Evolutionary conservation across 1,140 invertebrate species (phyloP).

Genomic region (Ceratoteleas bidentatus): DNA sequence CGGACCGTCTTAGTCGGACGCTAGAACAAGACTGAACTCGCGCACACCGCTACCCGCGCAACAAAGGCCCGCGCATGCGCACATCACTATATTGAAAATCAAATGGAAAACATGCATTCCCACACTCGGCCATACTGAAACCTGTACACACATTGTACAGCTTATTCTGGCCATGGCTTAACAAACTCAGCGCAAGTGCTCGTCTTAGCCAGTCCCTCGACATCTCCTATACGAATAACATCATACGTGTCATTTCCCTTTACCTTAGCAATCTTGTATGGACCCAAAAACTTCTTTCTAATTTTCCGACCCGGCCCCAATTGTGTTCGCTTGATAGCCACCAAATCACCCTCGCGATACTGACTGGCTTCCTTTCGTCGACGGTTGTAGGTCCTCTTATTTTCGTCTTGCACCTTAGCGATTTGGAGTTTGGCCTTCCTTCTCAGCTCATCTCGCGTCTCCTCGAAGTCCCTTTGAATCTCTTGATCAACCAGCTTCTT

Average conservation of each 20-base stretch:
- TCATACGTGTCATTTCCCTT: background rate
- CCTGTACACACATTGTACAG: conserved; percentile 2
- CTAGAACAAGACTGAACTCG: no score
- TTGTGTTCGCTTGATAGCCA: conserved; percentile 1
- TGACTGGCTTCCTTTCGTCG: background rate
- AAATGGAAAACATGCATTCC: background rate
- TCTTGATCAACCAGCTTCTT: background rate
- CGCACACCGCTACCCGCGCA: no score
- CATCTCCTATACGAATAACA: background rate
- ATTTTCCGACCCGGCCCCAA: conserved; percentile 1
- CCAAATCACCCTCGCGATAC: background rate
- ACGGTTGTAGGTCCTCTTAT: background rate
- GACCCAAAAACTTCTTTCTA: no score
- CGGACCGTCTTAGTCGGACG: no score
- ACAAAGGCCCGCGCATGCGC: no score
- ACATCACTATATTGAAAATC: no score
- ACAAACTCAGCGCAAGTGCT: conserved; percentile 10
- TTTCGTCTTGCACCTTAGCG: background rate
- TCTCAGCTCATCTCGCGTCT: background rate
- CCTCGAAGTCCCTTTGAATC: background rate
- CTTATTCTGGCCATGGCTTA: conserved; percentile 8
- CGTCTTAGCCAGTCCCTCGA: conserved; percentile 1
- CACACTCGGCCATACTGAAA: conserved; percentile 19
- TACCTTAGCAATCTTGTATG: background rate
- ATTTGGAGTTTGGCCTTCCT: background rate